Evolutionary conservation across 2,797 vertebrate genomes (phyloP).

Genomic region (Peromyscus eremicus): DNA sequence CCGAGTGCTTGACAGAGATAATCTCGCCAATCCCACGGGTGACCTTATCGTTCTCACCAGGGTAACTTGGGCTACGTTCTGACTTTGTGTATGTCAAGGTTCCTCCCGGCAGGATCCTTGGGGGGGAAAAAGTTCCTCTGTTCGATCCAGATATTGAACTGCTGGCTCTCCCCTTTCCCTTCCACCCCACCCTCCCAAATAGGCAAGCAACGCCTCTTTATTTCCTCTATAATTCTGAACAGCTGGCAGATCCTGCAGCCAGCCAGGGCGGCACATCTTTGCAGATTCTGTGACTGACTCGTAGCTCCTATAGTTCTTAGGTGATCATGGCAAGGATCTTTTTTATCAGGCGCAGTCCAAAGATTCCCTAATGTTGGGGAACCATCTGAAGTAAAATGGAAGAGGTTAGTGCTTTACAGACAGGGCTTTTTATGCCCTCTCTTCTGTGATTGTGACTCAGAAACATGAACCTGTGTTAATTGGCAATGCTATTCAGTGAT

Average conservation of each 20-base stretch:
- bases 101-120: slow-evolving; percentile 92
- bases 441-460: slow-evolving; percentile 41
- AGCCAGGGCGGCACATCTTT: slow-evolving; percentile 82
- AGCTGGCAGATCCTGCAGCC: slow-evolving; percentile 83
- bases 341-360: slow-evolving; percentile 76
- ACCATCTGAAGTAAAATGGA: slow-evolving; percentile 69
- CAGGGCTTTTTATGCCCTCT: neutral
- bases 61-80: slow-evolving; percentile 92
- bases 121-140: slow-evolving; percentile 92
- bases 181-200: slow-evolving; percentile 75
- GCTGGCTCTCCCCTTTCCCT: slow-evolving; percentile 83
- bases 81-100: slow-evolving; percentile 95
- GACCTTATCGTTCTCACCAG: slow-evolving; percentile 95
- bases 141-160: slow-evolving; percentile 93
- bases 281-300: slow-evolving; percentile 78
- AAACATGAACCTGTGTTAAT: slow-evolving; percentile 46
- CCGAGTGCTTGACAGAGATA: slow-evolving; percentile 98
- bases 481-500: neutral
- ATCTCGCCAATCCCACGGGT: slow-evolving; percentile 95
- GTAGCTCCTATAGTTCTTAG: slow-evolving; percentile 76
- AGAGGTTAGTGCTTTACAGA: slow-evolving; percentile 31
- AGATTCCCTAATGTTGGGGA: slow-evolving; percentile 65
- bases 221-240: slow-evolving; percentile 90
- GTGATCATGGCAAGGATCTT: slow-evolving; percentile 64
- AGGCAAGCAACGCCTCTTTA: slow-evolving; percentile 88